Evolutionary conservation across 2,113 vertebrate genomes (phyloP).

Genomic region (Phalacrocorax pelagicus): DNA sequence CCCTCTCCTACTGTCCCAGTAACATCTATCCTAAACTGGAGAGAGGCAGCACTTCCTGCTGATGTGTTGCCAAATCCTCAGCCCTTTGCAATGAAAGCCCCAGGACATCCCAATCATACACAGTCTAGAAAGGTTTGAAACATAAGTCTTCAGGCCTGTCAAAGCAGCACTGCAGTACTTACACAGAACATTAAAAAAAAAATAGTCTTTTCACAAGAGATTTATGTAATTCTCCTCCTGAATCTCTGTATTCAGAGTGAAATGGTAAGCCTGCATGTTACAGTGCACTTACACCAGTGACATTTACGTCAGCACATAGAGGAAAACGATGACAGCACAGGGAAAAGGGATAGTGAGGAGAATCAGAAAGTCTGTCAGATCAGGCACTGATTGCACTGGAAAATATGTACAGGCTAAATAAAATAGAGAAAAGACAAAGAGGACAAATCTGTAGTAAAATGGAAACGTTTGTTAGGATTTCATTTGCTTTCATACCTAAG

Average conservation of each 20-base stretch:
- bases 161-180: background rate
- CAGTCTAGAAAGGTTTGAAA: background rate
- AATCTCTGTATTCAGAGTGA: conserved; percentile 2
- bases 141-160: background rate
- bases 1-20: background rate
- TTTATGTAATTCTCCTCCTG: conserved; percentile 42
- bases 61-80: background rate
- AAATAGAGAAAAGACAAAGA: conserved; percentile 19
- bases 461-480: conserved; percentile 13
- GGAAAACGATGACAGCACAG: background rate
- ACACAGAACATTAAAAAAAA: background rate
- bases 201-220: background rate
- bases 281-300: background rate
- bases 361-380: background rate
- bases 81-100: background rate
- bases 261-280: background rate
- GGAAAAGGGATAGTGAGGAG: conserved; percentile 2
- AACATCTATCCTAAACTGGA: background rate
- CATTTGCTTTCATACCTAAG: conserved; percentile 1
- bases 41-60: background rate
- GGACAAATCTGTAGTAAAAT: conserved; percentile 8
- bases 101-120: background rate
- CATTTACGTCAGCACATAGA: background rate
- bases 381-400: background rate
- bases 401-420: conserved; percentile 7